A percentile compares a stretch with the other conserved stretches of the same genome.
phyloP scores from a whole-genome alignment of 2,113 vertebrate species.

The Papio anubis region DNA sequence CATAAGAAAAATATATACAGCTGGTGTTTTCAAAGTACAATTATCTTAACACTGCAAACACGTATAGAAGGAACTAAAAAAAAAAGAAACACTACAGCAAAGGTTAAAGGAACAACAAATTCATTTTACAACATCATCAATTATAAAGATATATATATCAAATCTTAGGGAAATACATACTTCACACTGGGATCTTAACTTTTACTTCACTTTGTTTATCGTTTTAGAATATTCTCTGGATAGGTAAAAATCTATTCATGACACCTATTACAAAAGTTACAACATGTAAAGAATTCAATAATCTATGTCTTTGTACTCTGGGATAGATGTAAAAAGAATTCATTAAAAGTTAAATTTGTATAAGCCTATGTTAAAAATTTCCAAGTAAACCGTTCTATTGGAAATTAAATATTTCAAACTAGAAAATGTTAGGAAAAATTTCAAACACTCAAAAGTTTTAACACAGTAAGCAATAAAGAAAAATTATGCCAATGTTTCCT shows the following conservation, averaged over 20 bases:
- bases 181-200: constrained; percentile 25
- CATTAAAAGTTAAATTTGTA: constrained; percentile 33
- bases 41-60: constrained; percentile 67
- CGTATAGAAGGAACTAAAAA: not conserved
- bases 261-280: not conserved
- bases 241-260: not conserved
- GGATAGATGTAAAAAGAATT: constrained; percentile 19
- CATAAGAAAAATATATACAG: constrained; percentile 73
- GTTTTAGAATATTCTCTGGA: constrained; percentile 41
- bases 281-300: constrained; percentile 1
- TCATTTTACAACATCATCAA: constrained; percentile 23
- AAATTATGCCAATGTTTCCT: constrained; percentile 41
- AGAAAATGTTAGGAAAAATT: constrained; percentile 4
- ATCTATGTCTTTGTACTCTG: not conserved
- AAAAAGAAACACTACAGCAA: constrained; percentile 25
- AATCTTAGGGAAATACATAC: not conserved
- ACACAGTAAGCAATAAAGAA: not conserved
- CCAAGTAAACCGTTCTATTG: constrained; percentile 45
- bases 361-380: constrained; percentile 21
- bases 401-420: constrained; percentile 27
- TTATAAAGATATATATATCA: constrained; percentile 9
- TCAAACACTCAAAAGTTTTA: constrained; percentile 40
- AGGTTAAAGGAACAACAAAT: constrained; percentile 29
- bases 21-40: constrained; percentile 67
- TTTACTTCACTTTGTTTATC: constrained; percentile 27